A percentile compares a stretch with the other conserved stretches of the same genome.
These are phyloP conservation scores for Chiropotes sagulatus DNA, from an alignment of 2,797 vertebrate genomes.

Conservation along the genomic window DNA sequence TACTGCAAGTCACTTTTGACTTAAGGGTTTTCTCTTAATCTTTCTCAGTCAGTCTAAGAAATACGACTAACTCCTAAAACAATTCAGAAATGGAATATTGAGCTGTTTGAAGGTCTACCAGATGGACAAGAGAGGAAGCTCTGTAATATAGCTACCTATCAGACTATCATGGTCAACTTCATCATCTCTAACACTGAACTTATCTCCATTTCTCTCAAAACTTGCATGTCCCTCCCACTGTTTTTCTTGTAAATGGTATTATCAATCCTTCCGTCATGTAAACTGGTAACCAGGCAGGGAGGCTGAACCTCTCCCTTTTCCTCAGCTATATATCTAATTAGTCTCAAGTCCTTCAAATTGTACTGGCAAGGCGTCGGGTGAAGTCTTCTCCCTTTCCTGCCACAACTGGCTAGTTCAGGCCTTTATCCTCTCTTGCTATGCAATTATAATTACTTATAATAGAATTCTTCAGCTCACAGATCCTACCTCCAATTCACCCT, in stretches of 20 bases:
- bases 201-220: background rate
- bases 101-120: background rate
- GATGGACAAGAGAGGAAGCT: too few relatives aligned
- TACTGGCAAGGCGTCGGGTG: background rate
- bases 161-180: background rate
- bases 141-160: background rate
- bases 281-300: constrained; percentile 46
- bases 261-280: background rate
- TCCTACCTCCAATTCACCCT: background rate
- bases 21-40: background rate
- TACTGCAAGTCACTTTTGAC: background rate
- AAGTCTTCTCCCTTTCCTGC: constrained; percentile 31
- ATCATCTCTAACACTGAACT: background rate
- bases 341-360: background rate
- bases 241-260: background rate
- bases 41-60: constrained; percentile 1
- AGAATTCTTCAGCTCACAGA: background rate
- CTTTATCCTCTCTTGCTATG: constrained; percentile 10
- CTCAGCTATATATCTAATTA: constrained; percentile 30
- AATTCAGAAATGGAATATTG: background rate
- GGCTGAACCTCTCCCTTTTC: constrained; percentile 55
- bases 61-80: background rate
- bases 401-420: background rate
- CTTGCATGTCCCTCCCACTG: background rate
- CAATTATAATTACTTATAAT: background rate